A percentile compares a stretch with the other conserved stretches of the same genome.
phyloP scores from a whole-genome alignment of 2,797 vertebrate genomes.

The Esox lucius region DNA sequence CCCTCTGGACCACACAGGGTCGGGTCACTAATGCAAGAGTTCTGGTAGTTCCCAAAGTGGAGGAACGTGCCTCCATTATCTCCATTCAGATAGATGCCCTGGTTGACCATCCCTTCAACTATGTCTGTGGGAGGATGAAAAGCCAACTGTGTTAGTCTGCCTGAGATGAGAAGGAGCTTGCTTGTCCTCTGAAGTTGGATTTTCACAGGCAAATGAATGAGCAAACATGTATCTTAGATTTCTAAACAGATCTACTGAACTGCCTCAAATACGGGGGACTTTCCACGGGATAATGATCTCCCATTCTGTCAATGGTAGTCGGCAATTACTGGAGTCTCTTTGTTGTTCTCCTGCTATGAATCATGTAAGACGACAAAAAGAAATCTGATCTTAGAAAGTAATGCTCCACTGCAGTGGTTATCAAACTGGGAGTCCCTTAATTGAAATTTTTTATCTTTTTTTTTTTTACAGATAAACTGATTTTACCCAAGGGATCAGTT shows the following conservation, averaged over 20 bases:
- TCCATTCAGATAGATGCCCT: constrained; percentile 86
- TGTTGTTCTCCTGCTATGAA: not conserved
- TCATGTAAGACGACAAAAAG: not conserved
- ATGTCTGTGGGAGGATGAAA: constrained; percentile 78
- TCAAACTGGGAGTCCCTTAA: no score
- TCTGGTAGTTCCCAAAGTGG: constrained; percentile 84
- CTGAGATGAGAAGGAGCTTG: constrained; percentile 6
- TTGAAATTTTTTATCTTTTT: no score
- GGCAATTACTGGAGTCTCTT: not conserved
- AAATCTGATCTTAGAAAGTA: not conserved
- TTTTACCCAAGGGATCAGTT: no score
- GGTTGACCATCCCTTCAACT: constrained; percentile 93
- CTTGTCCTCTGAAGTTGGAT: not conserved
- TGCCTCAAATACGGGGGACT: constrained; percentile 2
- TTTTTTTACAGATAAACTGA: no score
- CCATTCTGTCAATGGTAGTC: constrained; percentile 7
- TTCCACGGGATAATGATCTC: constrained; percentile 1
- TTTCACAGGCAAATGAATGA: not conserved
- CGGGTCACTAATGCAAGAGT: constrained; percentile 91
- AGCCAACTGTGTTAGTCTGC: constrained; percentile 8
- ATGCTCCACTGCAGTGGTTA: not conserved
- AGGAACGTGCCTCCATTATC: constrained; percentile 84
- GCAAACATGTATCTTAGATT: constrained; percentile 7
- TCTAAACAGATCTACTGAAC: constrained; percentile 8
- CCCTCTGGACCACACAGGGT: constrained; percentile 88